Evolutionary conservation across 1,140 invertebrate species (phyloP).

Genomic region (Magallana gigas): DNA sequence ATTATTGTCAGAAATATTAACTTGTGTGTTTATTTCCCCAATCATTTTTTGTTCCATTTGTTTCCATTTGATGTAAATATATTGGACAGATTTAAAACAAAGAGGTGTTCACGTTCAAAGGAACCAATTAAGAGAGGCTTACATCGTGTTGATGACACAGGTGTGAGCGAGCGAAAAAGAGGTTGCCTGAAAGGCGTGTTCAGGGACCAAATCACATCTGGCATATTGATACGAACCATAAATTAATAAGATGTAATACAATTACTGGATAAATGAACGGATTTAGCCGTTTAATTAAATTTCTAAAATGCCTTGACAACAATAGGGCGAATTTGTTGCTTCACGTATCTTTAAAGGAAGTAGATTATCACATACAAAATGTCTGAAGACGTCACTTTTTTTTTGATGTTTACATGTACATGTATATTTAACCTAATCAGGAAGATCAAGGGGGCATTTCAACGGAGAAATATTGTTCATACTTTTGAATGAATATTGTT

Average conservation of each 20-base stretch:
- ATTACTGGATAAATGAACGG: slow-evolving; percentile 59
- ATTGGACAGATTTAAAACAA: slow-evolving; percentile 31
- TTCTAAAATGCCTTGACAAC: slow-evolving; percentile 48
- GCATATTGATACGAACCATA: slow-evolving; percentile 53
- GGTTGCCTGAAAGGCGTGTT: slow-evolving; percentile 42
- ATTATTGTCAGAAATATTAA: no score
- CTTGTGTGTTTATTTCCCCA: no score
- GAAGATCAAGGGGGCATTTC: no score
- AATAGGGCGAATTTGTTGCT: slow-evolving; percentile 58
- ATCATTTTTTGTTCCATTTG: no score
- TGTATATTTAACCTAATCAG: no score
- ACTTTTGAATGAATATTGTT: no score
- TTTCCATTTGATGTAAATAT: no score
- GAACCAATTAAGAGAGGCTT: slow-evolving; percentile 35
- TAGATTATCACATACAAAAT: no score
- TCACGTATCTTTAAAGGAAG: slow-evolving; percentile 54
- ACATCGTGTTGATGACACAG: slow-evolving; percentile 30
- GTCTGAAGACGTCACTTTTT: no score
- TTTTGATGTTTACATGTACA: no score
- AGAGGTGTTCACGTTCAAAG: slow-evolving; percentile 37
- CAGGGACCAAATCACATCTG: slow-evolving; percentile 47
- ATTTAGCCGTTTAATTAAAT: slow-evolving; percentile 49
- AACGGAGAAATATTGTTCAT: no score
- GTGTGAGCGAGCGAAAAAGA: slow-evolving; percentile 20
- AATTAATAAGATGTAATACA: slow-evolving; percentile 52